Conservation (phyloP, 2,888 invertebrate genomes). For the Cynaeus angustus region DNA sequence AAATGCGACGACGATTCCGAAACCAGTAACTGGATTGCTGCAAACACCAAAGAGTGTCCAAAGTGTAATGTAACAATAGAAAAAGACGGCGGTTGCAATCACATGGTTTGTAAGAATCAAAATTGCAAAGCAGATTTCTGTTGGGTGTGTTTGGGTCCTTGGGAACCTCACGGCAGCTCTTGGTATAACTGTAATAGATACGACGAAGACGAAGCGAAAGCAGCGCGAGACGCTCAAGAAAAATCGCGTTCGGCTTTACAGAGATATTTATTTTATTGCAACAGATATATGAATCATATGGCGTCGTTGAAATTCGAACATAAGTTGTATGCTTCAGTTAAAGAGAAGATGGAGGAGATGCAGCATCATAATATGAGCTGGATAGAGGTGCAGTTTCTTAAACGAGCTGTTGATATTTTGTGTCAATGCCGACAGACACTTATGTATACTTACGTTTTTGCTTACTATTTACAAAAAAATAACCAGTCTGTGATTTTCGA, state of each 20-base stretch:
- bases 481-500: slow-evolving; percentile 99
- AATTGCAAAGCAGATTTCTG: slow-evolving; percentile 99
- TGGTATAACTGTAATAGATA: slow-evolving; percentile 98
- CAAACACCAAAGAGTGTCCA: slow-evolving; percentile 99
- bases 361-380: slow-evolving; percentile 99
- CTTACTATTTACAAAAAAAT: slow-evolving; percentile 97
- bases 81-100: slow-evolving; percentile 99
- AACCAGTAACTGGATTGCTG: slow-evolving; percentile 99
- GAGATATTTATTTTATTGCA: slow-evolving; percentile 98
- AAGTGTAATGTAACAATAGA: slow-evolving; percentile 98
- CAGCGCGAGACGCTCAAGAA: slow-evolving; percentile 97
- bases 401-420: slow-evolving; percentile 96
- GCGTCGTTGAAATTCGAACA: slow-evolving; percentile 98
- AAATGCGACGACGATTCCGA: slow-evolving; percentile 99
- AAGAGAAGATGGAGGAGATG: slow-evolving; percentile 99
- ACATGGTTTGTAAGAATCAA: slow-evolving; percentile 99
- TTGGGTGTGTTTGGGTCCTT: slow-evolving; percentile 99
- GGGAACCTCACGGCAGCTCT: slow-evolving; percentile 98
- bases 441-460: slow-evolving; percentile 99
- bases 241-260: slow-evolving; percentile 94
- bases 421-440: slow-evolving; percentile 98
- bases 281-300: slow-evolving; percentile 99
- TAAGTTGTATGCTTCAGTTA: slow-evolving; percentile 95
- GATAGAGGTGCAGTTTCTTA: slow-evolving; percentile 99
- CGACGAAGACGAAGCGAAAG: slow-evolving; percentile 97